Evolutionary conservation across 2,113 vertebrate species (phyloP), one percentile per base, ranked within the genome.

Genomic region (Haemorhous mexicanus): DNA sequence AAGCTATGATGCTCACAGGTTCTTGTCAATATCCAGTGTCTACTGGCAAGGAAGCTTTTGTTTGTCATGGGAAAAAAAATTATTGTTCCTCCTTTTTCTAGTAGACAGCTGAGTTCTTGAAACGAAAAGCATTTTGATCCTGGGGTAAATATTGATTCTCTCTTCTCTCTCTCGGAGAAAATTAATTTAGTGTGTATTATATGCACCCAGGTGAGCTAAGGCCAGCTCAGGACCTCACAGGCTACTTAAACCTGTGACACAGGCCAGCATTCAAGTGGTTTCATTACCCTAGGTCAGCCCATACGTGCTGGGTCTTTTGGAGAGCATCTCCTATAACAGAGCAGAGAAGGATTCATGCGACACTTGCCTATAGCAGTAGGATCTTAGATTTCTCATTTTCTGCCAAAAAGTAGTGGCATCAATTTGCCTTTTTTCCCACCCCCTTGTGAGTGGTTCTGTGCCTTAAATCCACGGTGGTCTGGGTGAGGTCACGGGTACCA

Each of bases 101-200:
- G 76, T 88, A 52, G 76, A 81, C 82, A 90, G 75, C 89, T 39
- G 86, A 91, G 86, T 92, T 96, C 80, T 90, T 90, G 78, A 79
- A 94, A 76, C 0, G 3, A 79, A 92, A 92, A 89, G 55, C 61
- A 19, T 96, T 92, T 87, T 92, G 75, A 70, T 96, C 92, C 41
- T 43, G 75, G 56, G 82, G 90, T 95, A 96, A 95, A 96, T 92
- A 96, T 84, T 94, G 77, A 93, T 97, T 87, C 46, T 70, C 43
- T 83, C 82, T 77, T 94, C 90, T 53, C n/a, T 82, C 53, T 85
- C 52, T 37, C 41, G 37, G 64, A 88, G 79, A 95, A 91, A 81
- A 96, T 95, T 95, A 93, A 95, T 95, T 92, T 94, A 75, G 61
- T 46, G 61, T 44, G 67, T 85, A 75, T 90, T 87, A 52, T 47